Base-by-base conservation (phyloP, 2,113 vertebrate species). In the Pseudopodoces humilis region DNA sequence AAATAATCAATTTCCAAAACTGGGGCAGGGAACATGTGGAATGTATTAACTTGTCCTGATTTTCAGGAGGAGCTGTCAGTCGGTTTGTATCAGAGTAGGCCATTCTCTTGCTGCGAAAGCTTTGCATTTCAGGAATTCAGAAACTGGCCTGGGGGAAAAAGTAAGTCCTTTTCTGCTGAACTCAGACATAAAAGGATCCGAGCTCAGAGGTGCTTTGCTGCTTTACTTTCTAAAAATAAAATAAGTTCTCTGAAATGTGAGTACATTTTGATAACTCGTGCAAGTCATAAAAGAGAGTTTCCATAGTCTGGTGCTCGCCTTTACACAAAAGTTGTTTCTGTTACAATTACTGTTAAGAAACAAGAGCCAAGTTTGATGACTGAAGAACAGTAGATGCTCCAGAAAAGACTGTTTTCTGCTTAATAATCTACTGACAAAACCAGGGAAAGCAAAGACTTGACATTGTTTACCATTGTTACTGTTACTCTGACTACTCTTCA, bases 41-140 rank as follows among this genome's bases (percentile, higher is more conserved):
- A 95, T 78, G 82, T 92, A 86, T 96, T 96, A 94, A 90, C 71
- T 90, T 88, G 88, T 75, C 85, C 95, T 64, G 88, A 60, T 94
- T 96, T 95, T 75, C 83, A 92, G 79, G 65, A 93, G 82, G 55
- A 92, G 27, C 71, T 75, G 79, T 94, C 94, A 70, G 63, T 77
- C 13, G 6, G 39, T 68, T 82, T 56, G 43, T 83, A 64, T 5
- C 0, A 81, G 92, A 90, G 50, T 5, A 83, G 79, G 53, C 68
- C 85, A 75, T 63, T 83, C 82, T 86, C 83, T 70, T 2, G 0
- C 71, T 70, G 27, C 1, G 28, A 63, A 80, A 88, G 56, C 90
- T 67, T 86, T 88, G 92, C 92, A 71, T 86, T 97, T 96, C 92
- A 96, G 94, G 93, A 96, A 95, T 92, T 94, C 59, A 83, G 76